These are phyloP conservation scores for Antechinus flavipes DNA, from an alignment of 2,113 vertebrate genomes.

Conservation along the genomic window DNA sequence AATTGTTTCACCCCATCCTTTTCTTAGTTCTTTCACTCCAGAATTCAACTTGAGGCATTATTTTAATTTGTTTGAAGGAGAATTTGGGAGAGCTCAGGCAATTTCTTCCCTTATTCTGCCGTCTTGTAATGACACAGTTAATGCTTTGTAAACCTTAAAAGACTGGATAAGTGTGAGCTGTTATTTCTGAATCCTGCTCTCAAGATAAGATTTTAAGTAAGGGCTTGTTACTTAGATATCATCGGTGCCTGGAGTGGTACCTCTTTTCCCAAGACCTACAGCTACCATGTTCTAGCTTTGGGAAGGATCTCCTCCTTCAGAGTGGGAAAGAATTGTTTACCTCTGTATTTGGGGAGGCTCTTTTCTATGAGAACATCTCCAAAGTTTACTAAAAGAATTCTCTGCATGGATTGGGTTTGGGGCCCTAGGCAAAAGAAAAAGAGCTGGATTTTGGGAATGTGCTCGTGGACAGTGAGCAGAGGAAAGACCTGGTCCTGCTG, in stretches of 20 bases:
- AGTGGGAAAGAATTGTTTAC: neutral
- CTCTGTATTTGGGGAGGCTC: neutral
- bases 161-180: neutral
- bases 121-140: neutral
- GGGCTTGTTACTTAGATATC: neutral
- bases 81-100: too few relatives aligned
- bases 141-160: neutral
- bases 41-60: too few relatives aligned
- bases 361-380: neutral
- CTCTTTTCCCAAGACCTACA: neutral
- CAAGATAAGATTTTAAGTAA: neutral
- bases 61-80: too few relatives aligned
- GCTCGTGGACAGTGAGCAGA: slow-evolving; percentile 86
- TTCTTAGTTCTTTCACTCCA: too few relatives aligned
- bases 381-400: neutral
- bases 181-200: neutral
- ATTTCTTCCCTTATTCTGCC: too few relatives aligned
- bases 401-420: slow-evolving; percentile 57
- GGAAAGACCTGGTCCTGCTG: slow-evolving; percentile 85
- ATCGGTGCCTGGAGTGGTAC: neutral
- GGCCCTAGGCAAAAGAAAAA: slow-evolving; percentile 84
- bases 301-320: neutral
- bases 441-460: slow-evolving; percentile 89
- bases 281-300: neutral
- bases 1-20: too few relatives aligned